Base-by-base conservation (phyloP, 2,113 vertebrate species). In the Microtus richardsoni region DNA sequence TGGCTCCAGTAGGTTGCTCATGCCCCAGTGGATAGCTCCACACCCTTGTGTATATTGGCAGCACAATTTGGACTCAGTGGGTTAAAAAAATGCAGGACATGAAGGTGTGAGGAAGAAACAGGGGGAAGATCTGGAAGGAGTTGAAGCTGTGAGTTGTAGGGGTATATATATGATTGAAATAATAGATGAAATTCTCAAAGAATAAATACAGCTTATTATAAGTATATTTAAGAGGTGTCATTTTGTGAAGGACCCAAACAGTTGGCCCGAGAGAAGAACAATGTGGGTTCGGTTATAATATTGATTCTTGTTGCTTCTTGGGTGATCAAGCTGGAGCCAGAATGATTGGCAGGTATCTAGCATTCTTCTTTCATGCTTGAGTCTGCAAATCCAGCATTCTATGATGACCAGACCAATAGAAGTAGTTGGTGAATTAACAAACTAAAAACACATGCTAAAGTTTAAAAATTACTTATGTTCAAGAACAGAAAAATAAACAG, bases 191-290 rank as follows among this genome's bases (percentile, higher is more conserved):
- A n/a, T 80, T 80, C 78, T 54, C 19, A 58, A 80, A n/a, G 19
- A n/a, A 58, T 24, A 80, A 80, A 80, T 58, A 54, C 9, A 54
- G 12, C 8, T 22, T 22, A 41, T 73, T 73, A 74, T 41, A 21
- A 41, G 12, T 41, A 74, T 24, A 26, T 41, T 74, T 24, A 41
- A 80, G 7, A 62, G 52, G 24, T 2, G 52, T 84, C 74, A 78
- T 26, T 58, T 94, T 33, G 7, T 91, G 54, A 79, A 94, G 74
- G 88, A 9, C 54, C 96, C 54, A 91, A 93, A 86, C 39, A 73
- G 30, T 39, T 78, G 54, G 62, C 74, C 86, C 47, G 68, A 74
- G 49, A 91, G 24, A 75, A 39, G 77, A 90, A 70, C 36, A 91
- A 44, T 39, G 4, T 47, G 64, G 62, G 49, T 14, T n/a, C 17